A percentile compares a stretch with the other conserved stretches of the same genome.
Conservation (phyloP, 2,888 invertebrate genomes). For the Agrotis segetum region DNA sequence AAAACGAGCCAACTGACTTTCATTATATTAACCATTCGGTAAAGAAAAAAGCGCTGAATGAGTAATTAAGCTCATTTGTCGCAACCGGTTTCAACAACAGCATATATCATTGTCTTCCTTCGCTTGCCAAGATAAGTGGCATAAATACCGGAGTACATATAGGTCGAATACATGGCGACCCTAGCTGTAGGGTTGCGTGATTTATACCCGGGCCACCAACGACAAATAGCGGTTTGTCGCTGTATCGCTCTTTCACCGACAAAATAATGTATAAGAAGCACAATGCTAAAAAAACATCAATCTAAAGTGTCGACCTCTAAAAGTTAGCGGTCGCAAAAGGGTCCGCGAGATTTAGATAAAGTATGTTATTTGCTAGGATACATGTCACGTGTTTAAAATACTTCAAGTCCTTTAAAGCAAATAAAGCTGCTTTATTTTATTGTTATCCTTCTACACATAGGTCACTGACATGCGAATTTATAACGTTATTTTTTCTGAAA, state of each 20-base stretch:
- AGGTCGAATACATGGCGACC: conserved; percentile 69
- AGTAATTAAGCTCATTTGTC: conserved; percentile 58
- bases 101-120: conserved; percentile 58
- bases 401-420: conserved; percentile 32
- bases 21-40: conserved; percentile 8
- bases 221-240: conserved; percentile 89
- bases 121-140: conserved; percentile 64
- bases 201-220: conserved; percentile 85
- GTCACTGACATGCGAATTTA: background rate
- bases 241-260: conserved; percentile 85
- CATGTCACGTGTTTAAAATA: conserved; percentile 19
- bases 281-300: conserved; percentile 74
- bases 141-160: conserved; percentile 70
- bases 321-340: conserved; percentile 65
- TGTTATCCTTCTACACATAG: background rate
- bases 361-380: conserved; percentile 55
- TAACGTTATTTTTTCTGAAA: conserved; percentile 5
- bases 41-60: conserved; percentile 48
- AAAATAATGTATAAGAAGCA: conserved; percentile 83
- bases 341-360: conserved; percentile 65
- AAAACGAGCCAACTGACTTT: conserved; percentile 5
- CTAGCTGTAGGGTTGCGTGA: conserved; percentile 81
- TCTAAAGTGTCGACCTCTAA: conserved; percentile 61
- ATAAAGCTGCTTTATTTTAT: conserved; percentile 19
- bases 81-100: conserved; percentile 48